Base-by-base conservation (phyloP, 2,888 invertebrate genomes). In the Pollenia amentaria region DNA sequence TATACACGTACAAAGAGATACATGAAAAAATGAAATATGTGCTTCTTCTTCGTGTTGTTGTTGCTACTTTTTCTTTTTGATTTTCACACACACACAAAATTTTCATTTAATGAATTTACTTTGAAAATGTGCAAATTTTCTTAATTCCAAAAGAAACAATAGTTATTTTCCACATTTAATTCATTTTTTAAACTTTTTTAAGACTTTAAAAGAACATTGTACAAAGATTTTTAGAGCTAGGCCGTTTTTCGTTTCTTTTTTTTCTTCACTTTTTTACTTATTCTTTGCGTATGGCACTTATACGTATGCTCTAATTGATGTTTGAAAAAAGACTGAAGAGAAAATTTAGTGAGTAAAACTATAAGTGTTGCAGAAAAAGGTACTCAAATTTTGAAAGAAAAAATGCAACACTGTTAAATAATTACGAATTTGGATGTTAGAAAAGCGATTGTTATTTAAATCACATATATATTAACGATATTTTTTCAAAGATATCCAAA, bases 311-410 rank as follows among this genome's bases (percentile, higher is more conserved):
- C 72, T 51, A 70, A 60, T 48, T 85, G 81, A 38, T 57, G 67
- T 76, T 85, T 76, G 81, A 81, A 76, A 85, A 81, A 85, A 72
- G 70, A 85, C 81, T 85, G 76, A 85, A 69, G 80, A 80, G 80
- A 60, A 84, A 77, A 77, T 70, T 72, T 78, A 44, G 29, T 70
- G 38, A 57, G 48, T 42, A 48, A 44, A 67, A 40, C 65, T 55
- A 75, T 21, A 46, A 79, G 73, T 48, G 84, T 73, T 73, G 80
- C 62, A 64, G 38, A 10, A 12, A 14, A n/a, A 1, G 53, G 42
- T 48, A 51, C 11, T 9, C 8, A 12, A 42, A 3, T 4, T 64
- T 1, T 8, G 3, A 14, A 1, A 29, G 10, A 21, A 48, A 16
- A 84, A 86, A 77, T 81, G 29, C 87, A 87, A 62, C 83, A 48